Percentiles rank a stretch among this genome's conserved stretches.
Conservation (phyloP, 2,113 vertebrate genomes). For the Peucedramus taeniatus region DNA sequence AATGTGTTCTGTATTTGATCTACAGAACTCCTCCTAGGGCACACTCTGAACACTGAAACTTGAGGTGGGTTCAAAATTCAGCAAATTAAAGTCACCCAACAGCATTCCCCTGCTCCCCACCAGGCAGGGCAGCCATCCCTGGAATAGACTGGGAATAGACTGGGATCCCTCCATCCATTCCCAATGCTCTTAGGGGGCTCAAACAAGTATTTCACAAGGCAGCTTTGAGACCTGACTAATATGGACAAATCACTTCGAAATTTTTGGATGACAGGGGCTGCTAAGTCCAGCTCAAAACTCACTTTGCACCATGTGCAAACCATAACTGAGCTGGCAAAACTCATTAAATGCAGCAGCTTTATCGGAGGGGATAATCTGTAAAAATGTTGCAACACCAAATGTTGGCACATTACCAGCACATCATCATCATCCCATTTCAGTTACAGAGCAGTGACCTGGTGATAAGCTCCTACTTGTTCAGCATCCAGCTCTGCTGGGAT, state of each 20-base stretch:
- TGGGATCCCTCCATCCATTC: rapidly evolving
- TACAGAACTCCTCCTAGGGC: not conserved
- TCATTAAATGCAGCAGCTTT: not conserved
- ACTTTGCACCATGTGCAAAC: not conserved
- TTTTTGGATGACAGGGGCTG: not conserved
- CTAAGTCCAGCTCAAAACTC: not conserved
- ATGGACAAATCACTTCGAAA: not conserved
- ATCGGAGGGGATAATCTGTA: not conserved
- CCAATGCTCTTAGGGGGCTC: not conserved
- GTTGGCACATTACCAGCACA: not conserved
- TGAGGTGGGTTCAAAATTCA: not conserved
- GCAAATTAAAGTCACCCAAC: not conserved
- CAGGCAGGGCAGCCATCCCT: not conserved
- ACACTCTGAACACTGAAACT: not conserved
- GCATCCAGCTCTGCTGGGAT: not conserved
- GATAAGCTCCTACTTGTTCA: slow-evolving; percentile 18
- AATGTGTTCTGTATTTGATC: rapidly evolving
- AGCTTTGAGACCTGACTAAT: not conserved
- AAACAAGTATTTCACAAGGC: not conserved
- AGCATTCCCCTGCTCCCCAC: not conserved
- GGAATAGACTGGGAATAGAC: too few species aligned
- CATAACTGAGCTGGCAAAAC: not conserved
- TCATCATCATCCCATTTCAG: not conserved
- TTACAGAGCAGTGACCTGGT: not conserved
- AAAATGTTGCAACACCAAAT: not conserved